Conservation (phyloP, 2,113 vertebrate species). For the Lanius ludovicianus region DNA sequence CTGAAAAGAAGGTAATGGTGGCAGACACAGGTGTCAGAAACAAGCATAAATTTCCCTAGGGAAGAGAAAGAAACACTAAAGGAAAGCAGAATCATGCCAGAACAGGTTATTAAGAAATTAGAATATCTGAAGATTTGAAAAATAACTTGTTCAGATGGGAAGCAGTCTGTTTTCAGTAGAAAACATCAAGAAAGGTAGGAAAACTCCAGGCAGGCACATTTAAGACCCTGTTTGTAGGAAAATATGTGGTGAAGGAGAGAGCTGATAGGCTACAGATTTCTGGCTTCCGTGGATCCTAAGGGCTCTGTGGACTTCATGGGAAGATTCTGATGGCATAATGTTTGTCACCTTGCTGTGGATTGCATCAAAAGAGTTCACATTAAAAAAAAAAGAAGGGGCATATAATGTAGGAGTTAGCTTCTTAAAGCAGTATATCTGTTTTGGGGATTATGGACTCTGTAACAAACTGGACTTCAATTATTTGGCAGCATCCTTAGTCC, state of each 20-base stretch:
- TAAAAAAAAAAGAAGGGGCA: neutral
- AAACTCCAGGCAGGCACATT: neutral
- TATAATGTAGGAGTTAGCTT: neutral
- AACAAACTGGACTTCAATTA: constrained; percentile 25
- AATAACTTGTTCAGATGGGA: constrained; percentile 21
- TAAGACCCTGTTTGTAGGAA: neutral
- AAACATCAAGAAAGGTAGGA: neutral
- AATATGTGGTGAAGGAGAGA: neutral
- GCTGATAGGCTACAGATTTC: neutral
- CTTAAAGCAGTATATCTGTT: neutral
- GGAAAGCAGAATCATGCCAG: neutral
- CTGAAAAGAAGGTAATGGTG: constrained; percentile 9
- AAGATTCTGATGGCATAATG: neutral
- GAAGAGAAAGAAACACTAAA: constrained; percentile 32
- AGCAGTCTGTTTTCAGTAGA: neutral
- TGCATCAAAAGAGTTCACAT: neutral
- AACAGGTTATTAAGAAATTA: constrained; percentile 45
- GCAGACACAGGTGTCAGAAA: constrained; percentile 48
- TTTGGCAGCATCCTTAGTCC: constrained; percentile 25
- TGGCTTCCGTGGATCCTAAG: neutral
- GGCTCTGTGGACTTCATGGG: neutral
- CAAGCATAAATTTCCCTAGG: constrained; percentile 31
- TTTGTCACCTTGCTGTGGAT: neutral
- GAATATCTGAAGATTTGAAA: constrained; percentile 32
- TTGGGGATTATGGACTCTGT: neutral